Base-by-base conservation (phyloP, 92 coral and sea anemone species). In the Porites lobata region DNA sequence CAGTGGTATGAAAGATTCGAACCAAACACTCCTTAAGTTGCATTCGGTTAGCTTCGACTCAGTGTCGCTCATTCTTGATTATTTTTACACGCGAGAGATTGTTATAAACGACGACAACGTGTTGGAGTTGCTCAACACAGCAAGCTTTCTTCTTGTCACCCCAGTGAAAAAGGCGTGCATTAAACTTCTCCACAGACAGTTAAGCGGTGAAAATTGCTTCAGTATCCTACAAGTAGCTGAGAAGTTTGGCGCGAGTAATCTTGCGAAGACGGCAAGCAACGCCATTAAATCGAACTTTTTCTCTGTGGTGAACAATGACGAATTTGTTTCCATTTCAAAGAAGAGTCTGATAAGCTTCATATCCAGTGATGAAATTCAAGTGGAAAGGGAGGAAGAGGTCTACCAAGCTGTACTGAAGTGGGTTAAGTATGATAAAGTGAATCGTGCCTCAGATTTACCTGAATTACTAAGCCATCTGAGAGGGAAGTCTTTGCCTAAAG, bases 1-100 rank as follows among this genome's bases (percentile, higher is more conserved):
- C 75, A 93, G 98, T 52, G 94, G 98, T 4, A 95, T 95, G 98
- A 76, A 90, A 76, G 98, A 91, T 75, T 95, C 98, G 17, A 79
- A 64, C 32, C 87, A 91, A 29, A 29, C 32, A 1, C 32, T 1
- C 32, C 32, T 29, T 1, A 29, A 29, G 32, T 29, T 29, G 32
- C 32, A 29, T 1, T 29, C 32, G 3, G 32, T 29, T 29, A 29
- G 32, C 32, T 29, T 29, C 32, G 32, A 29, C 32, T 29, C 32
- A 29, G 0, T 29, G 32, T 29, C 32, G 32, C 32, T 29, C 32
- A 29, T 29, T 29, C 32, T 29, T 29, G 32, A 29, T 29, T 29
- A 29, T 29, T 29, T 29, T 29, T 29, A 29, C 32, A 29, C 32
- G 32, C 32, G 32, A 29, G 32, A 29, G 32, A 29, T 29, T 29